A percentile compares a stretch with the other conserved stretches of the same genome.
Evolutionary conservation across 2,888 invertebrate genomes (phyloP).

Genomic region (Eurytoma californica): DNA sequence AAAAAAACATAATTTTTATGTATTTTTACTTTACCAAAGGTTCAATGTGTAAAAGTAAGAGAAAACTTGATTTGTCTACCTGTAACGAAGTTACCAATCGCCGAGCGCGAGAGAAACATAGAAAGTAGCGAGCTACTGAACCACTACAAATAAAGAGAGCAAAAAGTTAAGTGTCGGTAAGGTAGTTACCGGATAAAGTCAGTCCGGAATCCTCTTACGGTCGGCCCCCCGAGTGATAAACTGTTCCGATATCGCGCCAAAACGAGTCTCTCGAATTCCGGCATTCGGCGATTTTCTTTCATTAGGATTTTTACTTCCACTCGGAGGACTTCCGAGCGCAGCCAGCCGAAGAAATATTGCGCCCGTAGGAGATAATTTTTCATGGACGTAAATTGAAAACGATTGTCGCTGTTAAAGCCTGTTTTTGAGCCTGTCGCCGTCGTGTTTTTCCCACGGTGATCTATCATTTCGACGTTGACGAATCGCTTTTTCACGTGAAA

Average conservation of each 20-base stretch:
- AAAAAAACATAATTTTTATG: no score
- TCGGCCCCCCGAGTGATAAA: constrained; percentile 14
- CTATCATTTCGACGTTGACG: constrained; percentile 31
- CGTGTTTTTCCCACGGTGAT: background rate
- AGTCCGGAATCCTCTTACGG: constrained; percentile 13
- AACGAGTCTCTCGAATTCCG: constrained; percentile 22
- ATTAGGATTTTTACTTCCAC: constrained; percentile 33
- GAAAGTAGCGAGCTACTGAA: background rate
- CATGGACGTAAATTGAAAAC: constrained; percentile 41
- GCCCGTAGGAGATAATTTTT: constrained; percentile 38
- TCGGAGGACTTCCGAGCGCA: background rate
- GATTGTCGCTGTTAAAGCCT: constrained; percentile 39
- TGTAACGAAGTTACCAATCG: no score
- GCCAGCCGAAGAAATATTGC: constrained; percentile 12
- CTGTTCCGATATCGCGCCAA: constrained; percentile 17
- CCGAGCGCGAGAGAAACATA: no score
- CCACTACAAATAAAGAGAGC: background rate
- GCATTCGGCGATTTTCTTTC: constrained; percentile 40
- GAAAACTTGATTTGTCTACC: no score
- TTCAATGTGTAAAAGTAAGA: no score
- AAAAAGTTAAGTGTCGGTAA: constrained; percentile 18
- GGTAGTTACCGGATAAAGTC: background rate
- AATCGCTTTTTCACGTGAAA: background rate
- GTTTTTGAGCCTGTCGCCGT: constrained; percentile 14
- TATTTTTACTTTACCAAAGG: no score